Conservation (phyloP, 1,140 invertebrate genomes). For the Heliconius melpomene region DNA sequence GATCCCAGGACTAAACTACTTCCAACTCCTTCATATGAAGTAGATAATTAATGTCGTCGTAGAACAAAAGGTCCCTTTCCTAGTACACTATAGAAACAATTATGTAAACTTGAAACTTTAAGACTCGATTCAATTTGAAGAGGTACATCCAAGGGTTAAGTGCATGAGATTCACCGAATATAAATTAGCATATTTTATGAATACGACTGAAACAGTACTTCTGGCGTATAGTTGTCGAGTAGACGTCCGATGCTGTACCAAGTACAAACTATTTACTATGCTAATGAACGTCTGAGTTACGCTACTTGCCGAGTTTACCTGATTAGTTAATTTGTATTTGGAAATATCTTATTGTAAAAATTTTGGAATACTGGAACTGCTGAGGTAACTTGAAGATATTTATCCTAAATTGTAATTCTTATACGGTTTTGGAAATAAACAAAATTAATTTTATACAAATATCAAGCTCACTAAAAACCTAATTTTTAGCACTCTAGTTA, state of each 20-base stretch:
- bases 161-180: conserved; percentile 53
- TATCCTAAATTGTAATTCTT: too few relatives aligned
- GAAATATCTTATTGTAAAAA: neutral
- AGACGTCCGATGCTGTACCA: conserved; percentile 51
- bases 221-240: conserved; percentile 38
- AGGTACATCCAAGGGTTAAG: conserved; percentile 40
- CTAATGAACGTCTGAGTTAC: conserved; percentile 62
- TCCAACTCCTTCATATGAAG: conserved; percentile 20
- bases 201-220: conserved; percentile 49
- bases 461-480: neutral
- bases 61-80: conserved; percentile 25
- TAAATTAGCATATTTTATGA: conserved; percentile 64
- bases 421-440: neutral
- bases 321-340: conserved; percentile 5
- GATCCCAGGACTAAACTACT: conserved; percentile 5
- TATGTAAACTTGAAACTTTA: conserved; percentile 29
- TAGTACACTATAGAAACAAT: conserved; percentile 25
- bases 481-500: neutral
- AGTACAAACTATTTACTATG: conserved; percentile 63
- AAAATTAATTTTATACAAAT: neutral
- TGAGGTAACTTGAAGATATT: neutral
- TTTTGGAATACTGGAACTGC: neutral
- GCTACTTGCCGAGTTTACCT: conserved; percentile 24
- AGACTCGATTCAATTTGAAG: conserved; percentile 30
- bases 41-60: conserved; percentile 24